Percentiles rank a stretch among this genome's conserved stretches.
Evolutionary conservation across 2,797 vertebrate genomes (phyloP).

Genomic region (Vespertilio murinus): DNA sequence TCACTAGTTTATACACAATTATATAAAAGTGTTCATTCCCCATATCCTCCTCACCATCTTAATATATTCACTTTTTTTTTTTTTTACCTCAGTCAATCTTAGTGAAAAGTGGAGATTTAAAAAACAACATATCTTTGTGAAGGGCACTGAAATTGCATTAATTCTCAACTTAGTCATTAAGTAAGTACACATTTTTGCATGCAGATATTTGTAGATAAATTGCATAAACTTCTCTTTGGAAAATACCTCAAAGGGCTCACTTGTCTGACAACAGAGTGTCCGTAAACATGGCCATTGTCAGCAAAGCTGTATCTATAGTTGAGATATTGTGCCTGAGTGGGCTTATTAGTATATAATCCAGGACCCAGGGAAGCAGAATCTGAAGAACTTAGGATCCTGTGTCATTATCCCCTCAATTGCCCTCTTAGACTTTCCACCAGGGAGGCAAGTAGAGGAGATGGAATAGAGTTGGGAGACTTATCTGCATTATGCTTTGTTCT

Average conservation of each 20-base stretch:
- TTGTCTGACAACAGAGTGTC: not conserved
- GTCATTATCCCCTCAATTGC: not conserved
- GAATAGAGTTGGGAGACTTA: not conserved
- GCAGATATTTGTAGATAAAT: not conserved
- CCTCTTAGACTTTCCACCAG: not conserved
- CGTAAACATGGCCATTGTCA: no score
- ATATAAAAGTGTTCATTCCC: not conserved
- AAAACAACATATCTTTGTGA: not conserved
- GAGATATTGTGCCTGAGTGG: not conserved
- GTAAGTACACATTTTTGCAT: not conserved
- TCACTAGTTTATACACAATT: not conserved
- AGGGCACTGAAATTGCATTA: not conserved
- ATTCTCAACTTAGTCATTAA: not conserved
- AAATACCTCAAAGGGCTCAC: not conserved
- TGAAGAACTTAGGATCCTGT: not conserved
- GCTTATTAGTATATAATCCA: not conserved
- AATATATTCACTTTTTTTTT: not conserved
- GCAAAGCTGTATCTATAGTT: not conserved
- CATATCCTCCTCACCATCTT: not conserved
- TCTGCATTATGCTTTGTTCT: slow-evolving; percentile 29
- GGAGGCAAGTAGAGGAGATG: not conserved
- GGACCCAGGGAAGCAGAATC: not conserved
- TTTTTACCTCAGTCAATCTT: slow-evolving; percentile 15
- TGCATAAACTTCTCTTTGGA: not conserved
- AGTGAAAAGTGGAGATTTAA: not conserved